Conservation (phyloP, 2,113 vertebrate species). For the Eretmodus cyanostictus region DNA sequence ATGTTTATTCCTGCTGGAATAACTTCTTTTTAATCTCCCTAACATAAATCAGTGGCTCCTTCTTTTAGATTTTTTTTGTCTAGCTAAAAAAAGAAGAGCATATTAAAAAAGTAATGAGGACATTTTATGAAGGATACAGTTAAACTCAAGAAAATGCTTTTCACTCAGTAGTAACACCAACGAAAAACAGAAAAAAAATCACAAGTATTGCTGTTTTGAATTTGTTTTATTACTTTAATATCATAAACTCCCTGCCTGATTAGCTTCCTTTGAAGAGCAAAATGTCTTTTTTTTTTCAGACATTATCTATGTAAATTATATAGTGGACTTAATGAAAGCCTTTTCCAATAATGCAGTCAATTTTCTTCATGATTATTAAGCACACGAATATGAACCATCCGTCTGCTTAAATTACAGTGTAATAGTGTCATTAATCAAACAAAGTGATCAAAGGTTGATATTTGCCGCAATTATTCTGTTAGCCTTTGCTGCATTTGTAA, state of each 20-base stretch:
- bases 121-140: not conserved
- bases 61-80: not conserved
- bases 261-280: not conserved
- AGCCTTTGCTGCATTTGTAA: not conserved
- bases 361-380: conserved; percentile 12
- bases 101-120: not conserved
- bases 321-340: not conserved
- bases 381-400: conserved; percentile 3
- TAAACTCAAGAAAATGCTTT: not conserved
- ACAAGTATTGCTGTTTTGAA: rapidly evolving
- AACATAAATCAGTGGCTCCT: not conserved
- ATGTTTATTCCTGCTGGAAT: not conserved
- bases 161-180: not conserved
- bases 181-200: not conserved
- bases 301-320: not conserved
- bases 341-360: conserved; percentile 10
- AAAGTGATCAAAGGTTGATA: not conserved
- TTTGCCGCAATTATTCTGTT: not conserved
- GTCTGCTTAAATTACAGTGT: conserved; percentile 28
- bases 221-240: not conserved
- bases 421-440: conserved; percentile 34
- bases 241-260: not conserved
- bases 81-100: not conserved
- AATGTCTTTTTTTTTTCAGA: not conserved
- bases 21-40: not conserved